A percentile compares a stretch with the other conserved stretches of the same genome.
phyloP scores from a whole-genome alignment of 2,888 invertebrate genomes.

The Dilophus febrilis region DNA sequence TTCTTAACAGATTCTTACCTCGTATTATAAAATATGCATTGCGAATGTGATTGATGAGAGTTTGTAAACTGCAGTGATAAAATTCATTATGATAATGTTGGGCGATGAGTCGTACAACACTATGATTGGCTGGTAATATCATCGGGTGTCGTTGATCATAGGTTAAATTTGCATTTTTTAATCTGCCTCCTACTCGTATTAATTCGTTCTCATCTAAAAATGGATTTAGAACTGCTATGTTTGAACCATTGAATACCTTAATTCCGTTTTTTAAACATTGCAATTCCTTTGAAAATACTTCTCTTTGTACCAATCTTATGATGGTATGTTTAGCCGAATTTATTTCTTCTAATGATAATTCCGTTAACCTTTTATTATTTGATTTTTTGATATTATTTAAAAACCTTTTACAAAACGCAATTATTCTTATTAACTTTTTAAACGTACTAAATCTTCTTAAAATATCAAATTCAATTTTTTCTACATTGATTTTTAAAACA shows the following conservation, averaged over 20 bases:
- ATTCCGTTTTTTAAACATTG: background rate
- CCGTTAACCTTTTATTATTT: background rate
- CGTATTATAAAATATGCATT: no score
- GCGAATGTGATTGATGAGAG: no score
- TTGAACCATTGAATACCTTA: background rate
- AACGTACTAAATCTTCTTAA: no score
- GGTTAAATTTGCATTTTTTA: background rate
- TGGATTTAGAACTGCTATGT: background rate
- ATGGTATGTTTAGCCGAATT: background rate
- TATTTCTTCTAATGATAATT: background rate
- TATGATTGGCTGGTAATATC: no score
- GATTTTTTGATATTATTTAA: background rate
- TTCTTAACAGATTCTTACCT: no score
- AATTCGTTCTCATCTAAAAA: background rate
- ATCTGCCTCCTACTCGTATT: slow-evolving; percentile 1
- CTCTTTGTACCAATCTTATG: background rate
- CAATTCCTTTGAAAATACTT: background rate
- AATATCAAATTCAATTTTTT: no score
- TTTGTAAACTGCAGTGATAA: no score
- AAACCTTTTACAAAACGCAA: background rate
- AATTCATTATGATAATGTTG: no score
- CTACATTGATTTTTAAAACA: background rate
- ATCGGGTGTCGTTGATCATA: no score
- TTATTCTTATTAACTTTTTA: no score
- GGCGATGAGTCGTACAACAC: no score